A percentile compares a stretch with the other conserved stretches of the same genome.
Conservation (phyloP, 2,888 invertebrate genomes). For the Agrochola macilenta region DNA sequence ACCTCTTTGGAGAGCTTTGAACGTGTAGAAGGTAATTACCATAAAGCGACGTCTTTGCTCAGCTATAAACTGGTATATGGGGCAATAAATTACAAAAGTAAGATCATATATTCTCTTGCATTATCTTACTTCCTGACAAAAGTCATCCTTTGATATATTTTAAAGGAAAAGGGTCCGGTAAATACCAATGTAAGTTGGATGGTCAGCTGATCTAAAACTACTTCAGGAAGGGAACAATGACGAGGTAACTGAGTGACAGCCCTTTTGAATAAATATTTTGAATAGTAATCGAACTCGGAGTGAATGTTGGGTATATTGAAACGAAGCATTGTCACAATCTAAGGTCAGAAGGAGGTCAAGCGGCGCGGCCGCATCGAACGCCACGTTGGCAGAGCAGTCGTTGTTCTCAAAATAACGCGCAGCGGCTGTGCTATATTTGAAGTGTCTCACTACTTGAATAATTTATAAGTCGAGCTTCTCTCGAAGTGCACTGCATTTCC, state of each 20-base stretch:
- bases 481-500: constrained; percentile 86
- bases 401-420: constrained; percentile 87
- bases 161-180: constrained; percentile 19
- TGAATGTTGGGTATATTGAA: constrained; percentile 43
- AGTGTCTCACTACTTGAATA: constrained; percentile 89
- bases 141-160: constrained; percentile 30
- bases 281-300: constrained; percentile 44
- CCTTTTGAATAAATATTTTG: constrained; percentile 48
- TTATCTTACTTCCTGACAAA: constrained; percentile 47
- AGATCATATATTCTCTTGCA: constrained; percentile 56
- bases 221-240: neutral
- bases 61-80: constrained; percentile 63
- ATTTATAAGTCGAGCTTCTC: constrained; percentile 87
- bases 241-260: constrained; percentile 34
- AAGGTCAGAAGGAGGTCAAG: constrained; percentile 76
- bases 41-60: constrained; percentile 63
- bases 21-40: constrained; percentile 63
- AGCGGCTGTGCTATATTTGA: constrained; percentile 86
- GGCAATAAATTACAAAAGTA: constrained; percentile 60
- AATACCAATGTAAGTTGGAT: neutral
- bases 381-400: constrained; percentile 73
- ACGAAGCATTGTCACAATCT: constrained; percentile 64
- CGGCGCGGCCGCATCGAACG: constrained; percentile 70
- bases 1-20: constrained; percentile 55
- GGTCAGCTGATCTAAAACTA: constrained; percentile 9